Percentiles rank a stretch among this genome's conserved stretches.
phyloP scores from a whole-genome alignment of 2,113 vertebrate species.

The Nestor notabilis region DNA sequence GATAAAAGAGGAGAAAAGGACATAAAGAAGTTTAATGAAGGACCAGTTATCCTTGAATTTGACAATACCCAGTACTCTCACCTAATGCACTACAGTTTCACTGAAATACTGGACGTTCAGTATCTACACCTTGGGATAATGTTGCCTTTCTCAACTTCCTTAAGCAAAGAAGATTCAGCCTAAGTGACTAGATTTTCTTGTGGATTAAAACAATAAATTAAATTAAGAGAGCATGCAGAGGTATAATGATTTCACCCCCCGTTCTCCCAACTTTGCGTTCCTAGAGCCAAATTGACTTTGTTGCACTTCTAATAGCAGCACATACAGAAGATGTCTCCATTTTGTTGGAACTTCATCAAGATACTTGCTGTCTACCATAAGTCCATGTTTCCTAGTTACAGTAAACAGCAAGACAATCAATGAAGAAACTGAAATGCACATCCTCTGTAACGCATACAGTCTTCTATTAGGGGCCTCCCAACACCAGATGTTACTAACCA shows the following conservation, averaged over 20 bases:
- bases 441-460: not conserved
- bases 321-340: not conserved
- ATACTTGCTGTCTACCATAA: not conserved
- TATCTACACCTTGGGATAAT: not conserved
- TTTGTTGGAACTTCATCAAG: not conserved
- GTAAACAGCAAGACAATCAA: not conserved
- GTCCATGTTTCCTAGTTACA: not conserved
- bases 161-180: not conserved
- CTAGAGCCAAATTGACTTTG: not conserved
- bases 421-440: not conserved
- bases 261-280: no score
- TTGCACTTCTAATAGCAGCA: not conserved
- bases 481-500: not conserved
- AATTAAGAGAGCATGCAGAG: not conserved
- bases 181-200: not conserved
- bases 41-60: not conserved
- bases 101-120: not conserved
- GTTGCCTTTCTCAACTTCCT: not conserved
- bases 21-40: not conserved
- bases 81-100: not conserved
- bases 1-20: not conserved
- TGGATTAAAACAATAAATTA: not conserved
- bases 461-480: not conserved
- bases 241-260: not conserved
- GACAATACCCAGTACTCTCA: not conserved